Conservation (phyloP, 2,888 invertebrate species). For the Schizaphis graminum region DNA sequence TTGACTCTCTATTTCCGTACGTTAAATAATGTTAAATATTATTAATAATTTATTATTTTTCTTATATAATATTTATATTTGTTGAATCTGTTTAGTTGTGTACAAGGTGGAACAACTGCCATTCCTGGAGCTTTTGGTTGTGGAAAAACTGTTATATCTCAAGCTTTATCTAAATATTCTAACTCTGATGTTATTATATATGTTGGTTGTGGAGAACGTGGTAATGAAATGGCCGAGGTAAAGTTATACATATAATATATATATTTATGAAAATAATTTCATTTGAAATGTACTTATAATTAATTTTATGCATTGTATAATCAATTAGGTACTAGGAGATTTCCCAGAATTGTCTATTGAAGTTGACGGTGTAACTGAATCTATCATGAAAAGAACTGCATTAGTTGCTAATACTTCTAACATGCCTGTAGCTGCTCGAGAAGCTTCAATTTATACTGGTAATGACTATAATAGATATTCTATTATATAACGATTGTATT, state of each 20-base stretch:
- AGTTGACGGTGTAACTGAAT: conserved; percentile 95
- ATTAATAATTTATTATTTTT: not conserved
- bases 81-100: conserved; percentile 78
- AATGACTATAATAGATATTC: not conserved
- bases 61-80: not conserved
- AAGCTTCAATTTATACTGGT: conserved; percentile 99
- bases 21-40: conserved; percentile 70
- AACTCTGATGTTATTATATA: conserved; percentile 99
- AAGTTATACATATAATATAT: conserved; percentile 27
- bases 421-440: conserved; percentile 99
- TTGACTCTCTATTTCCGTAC: conserved; percentile 98
- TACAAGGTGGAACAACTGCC: conserved; percentile 98
- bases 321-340: conserved; percentile 85
- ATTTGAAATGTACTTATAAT: not conserved
- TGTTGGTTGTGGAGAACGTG: conserved; percentile 99
- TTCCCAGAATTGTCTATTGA: conserved; percentile 99
- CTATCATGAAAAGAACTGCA: conserved; percentile 99
- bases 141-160: conserved; percentile 99
- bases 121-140: conserved; percentile 99
- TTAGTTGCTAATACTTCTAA: conserved; percentile 99
- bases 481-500: not conserved
- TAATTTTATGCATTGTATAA: not conserved
- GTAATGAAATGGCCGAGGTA: conserved; percentile 99
- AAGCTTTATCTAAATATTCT: conserved; percentile 98
- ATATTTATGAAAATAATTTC: not conserved